Conservation (phyloP, 2,888 invertebrate species). For the Eupithecia abbreviata region DNA sequence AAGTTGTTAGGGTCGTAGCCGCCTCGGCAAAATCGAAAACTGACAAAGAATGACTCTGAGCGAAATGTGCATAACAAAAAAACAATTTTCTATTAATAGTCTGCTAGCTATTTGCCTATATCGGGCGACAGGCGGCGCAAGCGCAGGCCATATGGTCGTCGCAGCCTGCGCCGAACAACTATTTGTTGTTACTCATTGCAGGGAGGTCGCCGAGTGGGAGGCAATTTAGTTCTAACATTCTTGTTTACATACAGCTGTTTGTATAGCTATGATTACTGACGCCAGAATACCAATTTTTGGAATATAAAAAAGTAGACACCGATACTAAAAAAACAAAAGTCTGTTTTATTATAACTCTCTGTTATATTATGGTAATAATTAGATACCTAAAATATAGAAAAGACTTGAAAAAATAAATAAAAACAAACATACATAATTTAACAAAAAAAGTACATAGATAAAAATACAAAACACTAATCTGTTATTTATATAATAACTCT, state of each 20-base stretch:
- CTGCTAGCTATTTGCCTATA: slow-evolving; percentile 29
- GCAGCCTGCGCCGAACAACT: slow-evolving; percentile 20
- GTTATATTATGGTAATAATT: too few relatives aligned
- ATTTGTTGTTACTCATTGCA: slow-evolving; percentile 22
- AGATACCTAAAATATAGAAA: too few relatives aligned
- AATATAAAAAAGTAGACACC: too few relatives aligned
- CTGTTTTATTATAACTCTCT: too few relatives aligned
- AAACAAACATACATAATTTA: too few relatives aligned
- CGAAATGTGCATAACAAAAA: neutral
- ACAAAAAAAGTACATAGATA: too few relatives aligned
- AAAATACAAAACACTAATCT: too few relatives aligned
- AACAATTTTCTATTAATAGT: slow-evolving; percentile 17
- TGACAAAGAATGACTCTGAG: neutral
- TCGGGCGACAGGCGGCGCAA: slow-evolving; percentile 23
- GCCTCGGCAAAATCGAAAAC: neutral
- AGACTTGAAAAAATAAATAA: too few relatives aligned
- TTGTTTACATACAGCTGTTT: slow-evolving; percentile 15
- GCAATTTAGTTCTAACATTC: slow-evolving; percentile 15
- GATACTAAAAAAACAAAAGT: too few relatives aligned
- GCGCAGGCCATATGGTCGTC: slow-evolving; percentile 35
- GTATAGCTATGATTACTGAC: neutral
- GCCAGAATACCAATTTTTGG: neutral
- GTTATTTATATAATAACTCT: too few relatives aligned
- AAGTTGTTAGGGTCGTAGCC: too few relatives aligned
- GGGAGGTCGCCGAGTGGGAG: slow-evolving; percentile 33